A percentile compares a stretch with the other conserved stretches of the same genome.
phyloP scores from a whole-genome alignment of 2,888 invertebrate species.

The Vesta saturnalis region DNA sequence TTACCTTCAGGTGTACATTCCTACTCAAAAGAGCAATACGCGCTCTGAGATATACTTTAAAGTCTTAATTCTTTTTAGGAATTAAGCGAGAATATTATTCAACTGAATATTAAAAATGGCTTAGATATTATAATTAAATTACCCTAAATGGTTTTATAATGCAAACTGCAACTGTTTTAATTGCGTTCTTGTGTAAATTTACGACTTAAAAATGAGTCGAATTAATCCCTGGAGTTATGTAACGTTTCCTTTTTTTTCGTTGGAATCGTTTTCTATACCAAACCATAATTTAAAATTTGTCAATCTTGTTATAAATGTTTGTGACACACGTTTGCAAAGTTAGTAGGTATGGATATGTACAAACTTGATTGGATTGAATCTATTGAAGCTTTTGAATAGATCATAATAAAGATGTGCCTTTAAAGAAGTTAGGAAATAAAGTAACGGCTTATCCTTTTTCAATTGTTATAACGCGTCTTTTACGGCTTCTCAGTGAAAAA shows the following conservation, averaged over 20 bases:
- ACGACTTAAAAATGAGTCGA: not conserved
- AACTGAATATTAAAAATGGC: not conserved
- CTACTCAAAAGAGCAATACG: too few relatives aligned
- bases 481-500: slow-evolving; percentile 33
- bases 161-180: slow-evolving; percentile 19
- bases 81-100: not conserved
- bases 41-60: not conserved
- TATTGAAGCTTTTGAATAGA: slow-evolving; percentile 26
- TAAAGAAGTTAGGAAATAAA: slow-evolving; percentile 34
- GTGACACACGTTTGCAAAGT: not conserved
- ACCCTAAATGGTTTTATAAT: slow-evolving; percentile 8
- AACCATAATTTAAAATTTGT: not conserved
- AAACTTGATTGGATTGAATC: slow-evolving; percentile 28
- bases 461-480: slow-evolving; percentile 33
- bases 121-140: slow-evolving; percentile 9
- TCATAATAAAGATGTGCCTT: slow-evolving; percentile 35
- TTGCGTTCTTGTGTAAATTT: slow-evolving; percentile 3
- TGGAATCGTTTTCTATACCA: not conserved
- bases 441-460: slow-evolving; percentile 32
- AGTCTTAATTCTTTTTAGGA: not conserved
- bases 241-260: not conserved
- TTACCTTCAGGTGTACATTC: too few relatives aligned
- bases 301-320: not conserved
- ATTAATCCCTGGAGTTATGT: not conserved
- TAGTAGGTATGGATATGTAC: not conserved